These are phyloP conservation scores for Caenorhabditis auriculariae DNA, from an alignment of 2,888 invertebrate genomes.

Conservation along the genomic window DNA sequence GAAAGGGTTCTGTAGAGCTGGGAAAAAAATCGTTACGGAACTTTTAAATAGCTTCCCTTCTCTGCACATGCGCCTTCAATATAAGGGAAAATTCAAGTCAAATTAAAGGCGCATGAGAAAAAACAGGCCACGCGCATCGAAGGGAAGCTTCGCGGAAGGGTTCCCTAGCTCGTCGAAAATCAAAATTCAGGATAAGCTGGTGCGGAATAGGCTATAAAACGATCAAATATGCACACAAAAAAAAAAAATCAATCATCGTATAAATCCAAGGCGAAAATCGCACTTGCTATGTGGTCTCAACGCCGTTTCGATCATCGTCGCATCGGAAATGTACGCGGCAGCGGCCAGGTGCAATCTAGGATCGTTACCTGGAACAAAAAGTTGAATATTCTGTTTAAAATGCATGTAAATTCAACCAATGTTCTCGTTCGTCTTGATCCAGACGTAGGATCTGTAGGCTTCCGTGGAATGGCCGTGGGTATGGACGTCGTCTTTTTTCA, in stretches of 20 bases:
- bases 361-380: constrained; percentile 57
- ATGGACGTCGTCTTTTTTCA: constrained; percentile 24
- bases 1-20: no score
- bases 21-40: no score
- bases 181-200: neutral
- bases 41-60: no score
- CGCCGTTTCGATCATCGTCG: constrained; percentile 46
- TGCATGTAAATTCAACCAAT: constrained; percentile 16
- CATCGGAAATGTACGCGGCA: constrained; percentile 66
- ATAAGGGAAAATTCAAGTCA: neutral
- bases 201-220: neutral
- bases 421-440: constrained; percentile 48
- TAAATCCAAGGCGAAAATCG: neutral
- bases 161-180: no score
- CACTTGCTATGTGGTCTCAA: constrained; percentile 42
- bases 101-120: neutral
- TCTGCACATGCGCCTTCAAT: no score
- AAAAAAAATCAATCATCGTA: no score
- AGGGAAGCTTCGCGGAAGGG: no score
- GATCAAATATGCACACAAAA: no score
- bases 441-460: constrained; percentile 36
- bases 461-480: constrained; percentile 28
- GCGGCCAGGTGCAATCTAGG: constrained; percentile 65
- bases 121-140: no score
- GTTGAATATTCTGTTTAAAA: neutral